Evolutionary conservation across 2,888 invertebrate species (phyloP), one percentile per base, ranked within the genome.

Genomic region (Macrosiphum euphorbiae): DNA sequence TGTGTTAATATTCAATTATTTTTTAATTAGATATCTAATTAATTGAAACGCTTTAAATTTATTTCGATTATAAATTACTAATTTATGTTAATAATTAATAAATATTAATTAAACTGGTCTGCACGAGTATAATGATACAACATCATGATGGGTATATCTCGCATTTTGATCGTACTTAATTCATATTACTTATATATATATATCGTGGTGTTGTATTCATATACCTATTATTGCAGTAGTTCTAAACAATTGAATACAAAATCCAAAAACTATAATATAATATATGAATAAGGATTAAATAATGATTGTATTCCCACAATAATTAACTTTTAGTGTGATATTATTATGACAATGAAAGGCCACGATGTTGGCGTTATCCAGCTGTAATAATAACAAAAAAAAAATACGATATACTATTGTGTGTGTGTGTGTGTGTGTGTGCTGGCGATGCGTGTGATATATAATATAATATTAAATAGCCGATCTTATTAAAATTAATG

Each of bases 401-500:
- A 78, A 8, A 35, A 78, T 58, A 35, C 5, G 26, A 47, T 44
- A 47, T 44, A 86, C 28, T 86, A 44, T 26, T 26, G 47, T 47
- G 67, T n/a, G 13, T 28, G 44, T 85, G 13, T 16, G 7, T 47
- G 86, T 44, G n/a, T 28, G 35, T 78, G 35, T 41, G 58, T 58
- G 20, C 78, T 78, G 35, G 78, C 78, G 35, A 86, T 44, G 28
- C 16, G 28, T 44, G 28, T 20, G 28, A 89, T 61, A 47, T 44
- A 61, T 13, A 41, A 88, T 50, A 16, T 41, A 20, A 44, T n/a
- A 89, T 89, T 44, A 89, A 58, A 35, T 86, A 50, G n/a, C 11
- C 24, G 10, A 44, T 91, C 85, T 85, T 58, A 86, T 86, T 85
- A 58, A 58, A 85, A 91, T 86, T 91, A 91, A 91, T 58, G 91